Evolutionary conservation across 2,797 vertebrate genomes (phyloP).

Genomic region (Carapus acus): DNA sequence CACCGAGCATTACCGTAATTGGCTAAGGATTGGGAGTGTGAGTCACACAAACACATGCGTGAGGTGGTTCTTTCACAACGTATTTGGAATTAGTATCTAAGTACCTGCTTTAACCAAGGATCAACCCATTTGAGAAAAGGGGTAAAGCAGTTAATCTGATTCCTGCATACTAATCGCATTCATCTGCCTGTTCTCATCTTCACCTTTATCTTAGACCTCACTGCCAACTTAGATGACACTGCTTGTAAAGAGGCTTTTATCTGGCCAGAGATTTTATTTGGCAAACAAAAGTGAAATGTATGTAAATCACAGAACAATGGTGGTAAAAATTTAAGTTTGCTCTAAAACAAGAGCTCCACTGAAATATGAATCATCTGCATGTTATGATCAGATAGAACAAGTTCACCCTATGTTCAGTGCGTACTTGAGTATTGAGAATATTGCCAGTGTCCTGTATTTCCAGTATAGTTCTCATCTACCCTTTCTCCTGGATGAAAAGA

Average conservation of each 20-base stretch:
- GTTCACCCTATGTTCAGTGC: too few species aligned
- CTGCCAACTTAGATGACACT: not conserved
- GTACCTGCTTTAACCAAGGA: slow-evolving; percentile 11
- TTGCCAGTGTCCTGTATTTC: too few species aligned
- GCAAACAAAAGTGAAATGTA: too few species aligned
- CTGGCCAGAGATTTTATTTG: too few species aligned
- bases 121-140: slow-evolving; percentile 31
- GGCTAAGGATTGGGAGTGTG: slow-evolving; percentile 51
- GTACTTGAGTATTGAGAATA: too few species aligned
- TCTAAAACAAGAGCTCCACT: too few species aligned
- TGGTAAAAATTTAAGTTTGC: too few species aligned
- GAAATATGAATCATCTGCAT: too few species aligned
- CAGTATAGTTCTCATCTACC: too few species aligned
- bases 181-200: not conserved
- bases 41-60: slow-evolving; percentile 18
- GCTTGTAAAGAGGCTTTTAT: not conserved
- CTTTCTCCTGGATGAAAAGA: too few species aligned
- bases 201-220: not conserved
- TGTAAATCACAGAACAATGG: too few species aligned
- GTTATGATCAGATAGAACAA: too few species aligned
- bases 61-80: slow-evolving; percentile 13
- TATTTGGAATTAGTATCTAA: slow-evolving; percentile 28
- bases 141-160: slow-evolving; percentile 24
- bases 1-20: slow-evolving; percentile 45
- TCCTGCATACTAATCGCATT: not conserved